Evolutionary conservation across 2,797 vertebrate species (phyloP).

Genomic region (Notolabrus celidotus): DNA sequence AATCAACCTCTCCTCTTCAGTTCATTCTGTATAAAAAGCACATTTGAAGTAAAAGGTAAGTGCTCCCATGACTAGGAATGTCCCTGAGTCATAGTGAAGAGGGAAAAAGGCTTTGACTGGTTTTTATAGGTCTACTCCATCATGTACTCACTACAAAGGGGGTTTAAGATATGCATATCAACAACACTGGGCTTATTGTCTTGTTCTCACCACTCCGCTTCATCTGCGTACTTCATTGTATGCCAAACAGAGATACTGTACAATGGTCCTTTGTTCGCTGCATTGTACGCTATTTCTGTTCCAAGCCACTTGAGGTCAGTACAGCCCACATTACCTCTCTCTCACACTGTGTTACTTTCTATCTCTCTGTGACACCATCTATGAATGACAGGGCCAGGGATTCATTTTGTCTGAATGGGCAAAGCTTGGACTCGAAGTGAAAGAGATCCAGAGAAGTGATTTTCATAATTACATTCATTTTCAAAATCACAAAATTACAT

Average conservation of each 20-base stretch:
- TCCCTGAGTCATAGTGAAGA: not conserved
- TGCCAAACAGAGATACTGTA: constrained; percentile 39
- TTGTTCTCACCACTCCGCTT: constrained; percentile 55
- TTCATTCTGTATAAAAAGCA: not conserved
- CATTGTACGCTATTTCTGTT: constrained; percentile 31
- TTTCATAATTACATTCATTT: not conserved
- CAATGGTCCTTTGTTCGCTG: constrained; percentile 70
- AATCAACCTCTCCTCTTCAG: not conserved
- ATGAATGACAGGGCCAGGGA: constrained; percentile 29
- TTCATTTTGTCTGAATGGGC: constrained; percentile 27
- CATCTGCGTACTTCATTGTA: constrained; percentile 70
- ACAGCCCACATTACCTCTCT: constrained; percentile 47
- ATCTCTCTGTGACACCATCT: constrained; percentile 3
- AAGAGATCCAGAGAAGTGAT: not conserved
- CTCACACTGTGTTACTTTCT: not conserved
- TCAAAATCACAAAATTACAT: not conserved
- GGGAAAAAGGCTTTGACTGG: not conserved
- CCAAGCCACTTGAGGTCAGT: constrained; percentile 73
- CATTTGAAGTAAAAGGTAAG: not conserved
- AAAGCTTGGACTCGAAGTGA: not conserved
- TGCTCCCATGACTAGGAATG: not conserved
- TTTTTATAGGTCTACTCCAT: constrained; percentile 39
- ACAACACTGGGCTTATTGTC: constrained; percentile 72
- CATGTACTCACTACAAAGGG: constrained; percentile 51
- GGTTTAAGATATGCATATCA: constrained; percentile 45